Percentiles rank a stretch among this genome's conserved stretches.
Conservation (phyloP, 2,113 vertebrate species). For the Calidris pygmaea region DNA sequence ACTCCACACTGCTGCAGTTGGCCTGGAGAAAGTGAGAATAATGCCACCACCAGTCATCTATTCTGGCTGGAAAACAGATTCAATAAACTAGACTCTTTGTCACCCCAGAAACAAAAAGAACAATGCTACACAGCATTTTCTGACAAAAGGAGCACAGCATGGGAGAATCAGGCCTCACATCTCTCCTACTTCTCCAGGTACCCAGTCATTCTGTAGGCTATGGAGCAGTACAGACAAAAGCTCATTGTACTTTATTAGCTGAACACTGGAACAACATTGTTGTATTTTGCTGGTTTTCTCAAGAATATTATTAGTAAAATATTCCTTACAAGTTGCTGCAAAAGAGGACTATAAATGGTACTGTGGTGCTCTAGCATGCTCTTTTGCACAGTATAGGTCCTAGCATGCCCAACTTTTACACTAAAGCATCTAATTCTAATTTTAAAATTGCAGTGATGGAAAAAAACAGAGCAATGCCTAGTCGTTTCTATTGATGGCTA, state of each 20-base stretch:
- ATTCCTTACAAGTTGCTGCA: not conserved
- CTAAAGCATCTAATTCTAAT: not conserved
- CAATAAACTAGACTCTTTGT: not conserved
- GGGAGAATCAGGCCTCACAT: not conserved
- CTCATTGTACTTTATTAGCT: not conserved
- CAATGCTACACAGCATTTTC: not conserved
- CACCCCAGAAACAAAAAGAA: not conserved
- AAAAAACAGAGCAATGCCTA: not conserved
- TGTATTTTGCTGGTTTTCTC: not conserved
- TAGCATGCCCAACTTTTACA: not conserved
- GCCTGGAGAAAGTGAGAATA: not conserved
- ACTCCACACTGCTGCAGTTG: no score
- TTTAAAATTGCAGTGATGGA: not conserved
- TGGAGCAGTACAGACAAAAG: not conserved
- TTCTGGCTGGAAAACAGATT: not conserved
- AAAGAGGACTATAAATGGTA: not conserved
- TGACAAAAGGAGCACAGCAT: not conserved
- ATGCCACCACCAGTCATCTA: no score
- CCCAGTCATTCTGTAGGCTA: no score
- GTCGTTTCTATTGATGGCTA: not conserved
- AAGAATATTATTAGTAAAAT: not conserved
- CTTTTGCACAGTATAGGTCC: not conserved
- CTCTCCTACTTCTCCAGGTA: not conserved
- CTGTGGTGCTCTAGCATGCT: accelerated
- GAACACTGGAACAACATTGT: not conserved